Conservation (phyloP, 2,113 vertebrate genomes). For the Tenrec ecaudatus region DNA sequence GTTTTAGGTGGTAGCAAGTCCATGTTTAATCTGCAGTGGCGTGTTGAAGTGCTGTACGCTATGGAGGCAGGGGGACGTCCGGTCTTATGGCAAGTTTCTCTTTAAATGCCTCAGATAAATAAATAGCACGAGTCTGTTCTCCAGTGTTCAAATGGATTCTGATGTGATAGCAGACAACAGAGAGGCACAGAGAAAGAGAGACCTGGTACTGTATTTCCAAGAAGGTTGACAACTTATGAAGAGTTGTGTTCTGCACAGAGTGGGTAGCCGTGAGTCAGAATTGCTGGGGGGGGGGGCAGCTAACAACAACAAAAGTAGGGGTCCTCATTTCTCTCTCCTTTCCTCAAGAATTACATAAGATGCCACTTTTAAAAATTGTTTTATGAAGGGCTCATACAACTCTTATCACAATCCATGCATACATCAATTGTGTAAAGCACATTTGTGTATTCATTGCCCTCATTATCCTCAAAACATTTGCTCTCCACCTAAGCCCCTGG, state of each 20-base stretch:
- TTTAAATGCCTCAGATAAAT: not conserved
- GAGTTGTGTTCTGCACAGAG: not conserved
- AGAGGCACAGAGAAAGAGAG: no score
- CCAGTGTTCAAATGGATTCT: not conserved
- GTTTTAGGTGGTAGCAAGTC: not conserved
- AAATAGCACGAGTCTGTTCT: not conserved
- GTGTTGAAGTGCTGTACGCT: not conserved
- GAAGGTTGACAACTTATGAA: not conserved
- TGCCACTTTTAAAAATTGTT: not conserved
- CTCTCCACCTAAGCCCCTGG: no score
- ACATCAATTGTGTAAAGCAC: no score
- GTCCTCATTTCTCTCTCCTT: not conserved
- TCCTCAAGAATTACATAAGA: not conserved
- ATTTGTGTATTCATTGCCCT: no score
- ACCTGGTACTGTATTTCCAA: no score
- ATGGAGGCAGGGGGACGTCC: not conserved
- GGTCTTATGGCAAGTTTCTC: not conserved
- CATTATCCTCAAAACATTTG: no score
- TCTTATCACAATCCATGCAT: no score
- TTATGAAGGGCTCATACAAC: no score
- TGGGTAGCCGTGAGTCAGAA: not conserved
- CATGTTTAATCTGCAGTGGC: conserved; percentile 34
- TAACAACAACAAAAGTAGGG: not conserved
- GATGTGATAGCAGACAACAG: not conserved
- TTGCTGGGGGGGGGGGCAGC: not conserved